Evolutionary conservation across 2,113 vertebrate species (phyloP).

Genomic region (Gobio gobio): DNA sequence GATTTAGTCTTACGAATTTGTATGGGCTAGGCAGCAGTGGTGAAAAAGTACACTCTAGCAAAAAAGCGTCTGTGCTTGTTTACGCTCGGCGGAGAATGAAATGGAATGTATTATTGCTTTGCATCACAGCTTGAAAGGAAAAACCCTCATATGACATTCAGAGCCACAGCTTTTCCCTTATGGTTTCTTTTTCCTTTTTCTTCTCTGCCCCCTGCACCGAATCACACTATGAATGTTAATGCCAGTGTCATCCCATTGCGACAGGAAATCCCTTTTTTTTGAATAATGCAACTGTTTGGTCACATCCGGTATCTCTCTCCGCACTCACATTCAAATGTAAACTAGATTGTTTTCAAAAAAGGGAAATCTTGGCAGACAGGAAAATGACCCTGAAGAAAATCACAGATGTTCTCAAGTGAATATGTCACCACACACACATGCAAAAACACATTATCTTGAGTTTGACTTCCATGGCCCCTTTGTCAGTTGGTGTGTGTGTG

Average conservation of each 20-base stretch:
- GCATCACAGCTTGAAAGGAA: background rate
- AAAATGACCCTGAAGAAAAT: constrained; percentile 32
- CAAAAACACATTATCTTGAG: background rate
- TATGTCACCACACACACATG: constrained; percentile 17
- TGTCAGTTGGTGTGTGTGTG: background rate
- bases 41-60: too few relatives aligned
- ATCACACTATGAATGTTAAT: constrained; percentile 16
- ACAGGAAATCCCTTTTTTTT: constrained; percentile 44
- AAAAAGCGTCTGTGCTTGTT: background rate
- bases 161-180: background rate
- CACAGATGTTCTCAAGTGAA: constrained; percentile 58
- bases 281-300: constrained; percentile 54
- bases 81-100: background rate
- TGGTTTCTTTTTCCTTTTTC: background rate
- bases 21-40: background rate
- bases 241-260: background rate
- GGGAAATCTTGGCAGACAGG: background rate
- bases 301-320: constrained; percentile 56
- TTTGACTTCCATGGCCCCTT: background rate
- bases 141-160: background rate
- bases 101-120: background rate
- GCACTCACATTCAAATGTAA: constrained; percentile 54
- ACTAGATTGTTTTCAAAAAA: constrained; percentile 53
- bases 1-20: background rate
- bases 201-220: background rate